Evolutionary conservation across 2,113 vertebrate genomes (phyloP).

Genomic region (Eupsittula cactorum): DNA sequence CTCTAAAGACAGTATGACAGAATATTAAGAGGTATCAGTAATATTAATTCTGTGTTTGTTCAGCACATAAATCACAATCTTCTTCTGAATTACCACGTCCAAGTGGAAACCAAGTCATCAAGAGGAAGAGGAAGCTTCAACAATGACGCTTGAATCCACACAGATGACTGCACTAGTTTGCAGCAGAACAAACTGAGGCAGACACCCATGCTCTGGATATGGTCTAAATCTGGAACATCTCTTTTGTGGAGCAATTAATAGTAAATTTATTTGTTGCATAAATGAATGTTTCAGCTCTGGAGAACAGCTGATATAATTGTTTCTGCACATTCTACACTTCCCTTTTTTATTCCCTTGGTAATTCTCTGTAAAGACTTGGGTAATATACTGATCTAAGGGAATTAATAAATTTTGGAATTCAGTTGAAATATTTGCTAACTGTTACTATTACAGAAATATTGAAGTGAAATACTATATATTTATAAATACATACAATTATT

Average conservation of each 20-base stretch:
- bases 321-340: not conserved
- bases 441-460: not conserved
- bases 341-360: not conserved
- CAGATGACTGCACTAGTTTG: not conserved
- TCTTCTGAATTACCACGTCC: not conserved
- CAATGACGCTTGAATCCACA: too few relatives aligned
- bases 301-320: not conserved
- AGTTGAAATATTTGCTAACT: not conserved
- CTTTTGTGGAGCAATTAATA: not conserved
- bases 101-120: not conserved
- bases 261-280: not conserved
- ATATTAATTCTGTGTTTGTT: not conserved
- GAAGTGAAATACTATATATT: not conserved
- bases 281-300: not conserved
- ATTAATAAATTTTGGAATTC: not conserved
- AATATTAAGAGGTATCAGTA: not conserved
- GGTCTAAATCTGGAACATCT: not conserved
- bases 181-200: not conserved
- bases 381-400: not conserved
- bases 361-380: not conserved
- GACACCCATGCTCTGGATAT: fast-evolving
- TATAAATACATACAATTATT: slow-evolving; percentile 1
- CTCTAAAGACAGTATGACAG: not conserved
- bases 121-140: not conserved
- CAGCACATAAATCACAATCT: fast-evolving